A percentile compares a stretch with the other conserved stretches of the same genome.
phyloP scores from a whole-genome alignment of 1,140 invertebrate genomes.

The Steinernema khuongi region DNA sequence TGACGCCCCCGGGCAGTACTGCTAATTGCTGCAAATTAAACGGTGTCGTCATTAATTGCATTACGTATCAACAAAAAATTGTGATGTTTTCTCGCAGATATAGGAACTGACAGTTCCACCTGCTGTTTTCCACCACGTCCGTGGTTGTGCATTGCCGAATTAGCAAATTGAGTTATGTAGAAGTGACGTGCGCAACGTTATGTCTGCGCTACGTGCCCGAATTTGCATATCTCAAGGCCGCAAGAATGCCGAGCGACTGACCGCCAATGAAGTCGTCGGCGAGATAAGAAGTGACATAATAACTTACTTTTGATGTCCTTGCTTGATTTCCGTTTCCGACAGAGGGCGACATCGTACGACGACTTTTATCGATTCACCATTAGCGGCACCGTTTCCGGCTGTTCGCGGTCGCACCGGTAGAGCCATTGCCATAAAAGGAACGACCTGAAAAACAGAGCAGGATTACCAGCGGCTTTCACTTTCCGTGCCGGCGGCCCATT shows the following conservation, averaged over 20 bases:
- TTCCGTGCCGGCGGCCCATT: background rate
- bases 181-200: background rate
- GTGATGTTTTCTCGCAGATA: background rate
- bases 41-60: background rate
- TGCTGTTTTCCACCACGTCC: background rate
- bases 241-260: too few species aligned
- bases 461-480: background rate
- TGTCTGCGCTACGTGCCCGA: too few species aligned
- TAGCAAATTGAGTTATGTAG: background rate
- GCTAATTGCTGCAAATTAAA: slow-evolving; percentile 11
- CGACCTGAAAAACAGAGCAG: slow-evolving; percentile 8
- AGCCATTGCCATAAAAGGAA: background rate
- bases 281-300: slow-evolving; percentile 20
- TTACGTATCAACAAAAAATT: background rate
- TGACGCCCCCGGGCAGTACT: too few species aligned
- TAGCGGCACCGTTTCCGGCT: slow-evolving; percentile 17
- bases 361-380: slow-evolving; percentile 73
- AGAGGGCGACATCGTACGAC: slow-evolving; percentile 83
- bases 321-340: slow-evolving; percentile 72
- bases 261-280: too few species aligned
- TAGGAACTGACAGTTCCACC: background rate
- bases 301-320: slow-evolving; percentile 66
- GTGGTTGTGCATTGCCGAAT: background rate
- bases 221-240: too few species aligned
- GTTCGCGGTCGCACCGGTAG: slow-evolving; percentile 20